Evolutionary conservation across 30 jellyfish, hydroid and myxozoan species (phyloP).

Genomic region (Hydractinia echinata): DNA sequence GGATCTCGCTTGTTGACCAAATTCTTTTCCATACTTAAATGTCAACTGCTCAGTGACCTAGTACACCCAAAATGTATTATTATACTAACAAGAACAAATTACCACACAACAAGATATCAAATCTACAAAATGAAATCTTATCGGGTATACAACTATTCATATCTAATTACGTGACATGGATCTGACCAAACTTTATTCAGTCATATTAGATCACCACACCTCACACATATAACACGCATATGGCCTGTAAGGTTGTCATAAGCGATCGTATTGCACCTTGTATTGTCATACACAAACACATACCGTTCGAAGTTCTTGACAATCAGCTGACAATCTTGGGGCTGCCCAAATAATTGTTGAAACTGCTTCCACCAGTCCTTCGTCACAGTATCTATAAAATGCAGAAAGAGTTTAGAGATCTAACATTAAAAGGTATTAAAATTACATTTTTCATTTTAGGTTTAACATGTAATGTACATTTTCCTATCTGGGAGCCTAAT

Average conservation of each 20-base stretch:
- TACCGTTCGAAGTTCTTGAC: slow-evolving; percentile 74
- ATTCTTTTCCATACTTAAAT: slow-evolving; percentile 89
- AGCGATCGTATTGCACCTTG: no score
- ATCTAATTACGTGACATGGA: no score
- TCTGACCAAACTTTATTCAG: no score
- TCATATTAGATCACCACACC: no score
- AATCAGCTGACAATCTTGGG: slow-evolving; percentile 77
- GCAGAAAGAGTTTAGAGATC: background rate
- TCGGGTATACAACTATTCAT: no score
- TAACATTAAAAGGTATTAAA: background rate
- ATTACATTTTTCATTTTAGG: no score
- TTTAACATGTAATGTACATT: no score
- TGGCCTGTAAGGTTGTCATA: no score
- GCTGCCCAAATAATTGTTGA: slow-evolving; percentile 92
- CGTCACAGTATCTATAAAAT: slow-evolving; percentile 75
- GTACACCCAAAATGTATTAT: background rate
- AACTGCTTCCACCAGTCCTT: slow-evolving; percentile 83
- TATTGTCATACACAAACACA: background rate
- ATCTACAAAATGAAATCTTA: no score
- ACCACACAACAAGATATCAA: no score
- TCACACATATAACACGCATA: no score
- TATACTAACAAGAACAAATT: background rate
- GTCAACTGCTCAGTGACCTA: slow-evolving; percentile 81
- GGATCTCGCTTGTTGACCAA: slow-evolving; percentile 87
- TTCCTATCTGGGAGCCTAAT: no score